Conservation (phyloP, 2,113 vertebrate species). For the Cyanoliseus patagonus region DNA sequence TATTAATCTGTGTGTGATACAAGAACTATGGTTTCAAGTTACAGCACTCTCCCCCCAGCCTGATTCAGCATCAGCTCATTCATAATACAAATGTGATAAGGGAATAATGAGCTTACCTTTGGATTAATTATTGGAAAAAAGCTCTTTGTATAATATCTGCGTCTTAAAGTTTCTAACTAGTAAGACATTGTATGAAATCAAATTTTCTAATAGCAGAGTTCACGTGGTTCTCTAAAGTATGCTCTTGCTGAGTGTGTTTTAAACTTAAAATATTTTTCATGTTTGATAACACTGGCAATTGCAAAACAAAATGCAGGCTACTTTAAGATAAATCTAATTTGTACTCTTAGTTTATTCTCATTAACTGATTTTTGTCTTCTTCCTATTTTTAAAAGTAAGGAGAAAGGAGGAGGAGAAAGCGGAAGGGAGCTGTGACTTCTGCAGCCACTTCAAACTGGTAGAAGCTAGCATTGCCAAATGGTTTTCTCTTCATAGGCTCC, state of each 20-base stretch:
- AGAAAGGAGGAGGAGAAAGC: neutral
- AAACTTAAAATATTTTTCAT: neutral
- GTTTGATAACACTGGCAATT: neutral
- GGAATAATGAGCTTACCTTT: neutral
- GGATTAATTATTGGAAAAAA: neutral
- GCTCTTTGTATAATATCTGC: neutral
- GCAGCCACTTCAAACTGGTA: neutral
- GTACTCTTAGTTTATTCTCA: neutral
- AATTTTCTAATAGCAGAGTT: conserved; percentile 1
- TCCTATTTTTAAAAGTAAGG: neutral
- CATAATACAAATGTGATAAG: neutral
- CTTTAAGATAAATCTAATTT: neutral
- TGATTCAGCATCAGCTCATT: neutral
- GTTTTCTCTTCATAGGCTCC: neutral
- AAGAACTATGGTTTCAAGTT: neutral
- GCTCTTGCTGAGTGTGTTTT: neutral
- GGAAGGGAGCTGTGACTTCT: neutral
- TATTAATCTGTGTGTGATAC: neutral
- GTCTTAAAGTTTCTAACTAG: neutral
- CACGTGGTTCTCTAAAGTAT: neutral
- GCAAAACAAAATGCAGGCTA: neutral
- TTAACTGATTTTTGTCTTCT: neutral
- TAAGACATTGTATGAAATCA: neutral
- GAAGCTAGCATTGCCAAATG: neutral
- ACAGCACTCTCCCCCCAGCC: neutral